Conservation (phyloP, 2,113 vertebrate genomes). For the Oenanthe melanoleuca region DNA sequence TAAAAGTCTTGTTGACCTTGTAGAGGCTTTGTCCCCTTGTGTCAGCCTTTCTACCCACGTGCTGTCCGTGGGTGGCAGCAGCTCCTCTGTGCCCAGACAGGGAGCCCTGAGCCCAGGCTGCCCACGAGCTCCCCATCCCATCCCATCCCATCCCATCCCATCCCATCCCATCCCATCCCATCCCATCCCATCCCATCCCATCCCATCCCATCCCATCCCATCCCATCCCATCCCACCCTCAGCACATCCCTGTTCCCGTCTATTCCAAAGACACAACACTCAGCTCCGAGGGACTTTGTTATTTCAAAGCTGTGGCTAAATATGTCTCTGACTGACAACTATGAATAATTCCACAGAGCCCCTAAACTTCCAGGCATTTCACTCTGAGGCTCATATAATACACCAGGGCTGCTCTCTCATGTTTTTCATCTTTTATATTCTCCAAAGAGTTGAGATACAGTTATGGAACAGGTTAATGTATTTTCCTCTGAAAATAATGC, state of each 20-base stretch:
- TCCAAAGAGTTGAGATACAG: conserved; percentile 23
- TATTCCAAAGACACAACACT: neutral
- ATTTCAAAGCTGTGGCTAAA: conserved; percentile 61
- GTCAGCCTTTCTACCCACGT: neutral
- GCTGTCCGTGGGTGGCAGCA: neutral
- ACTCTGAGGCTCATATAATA: neutral
- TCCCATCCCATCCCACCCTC: neutral
- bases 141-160: neutral
- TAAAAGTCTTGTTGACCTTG: neutral
- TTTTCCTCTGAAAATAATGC: conserved; percentile 59
- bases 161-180: no score
- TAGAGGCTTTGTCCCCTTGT: neutral
- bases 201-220: neutral
- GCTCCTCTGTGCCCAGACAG: neutral
- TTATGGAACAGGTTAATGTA: conserved; percentile 42
- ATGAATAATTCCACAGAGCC: conserved; percentile 55
- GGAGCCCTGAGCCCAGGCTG: neutral
- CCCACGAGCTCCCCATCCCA: rapidly evolving
- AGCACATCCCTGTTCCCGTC: neutral
- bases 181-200: neutral
- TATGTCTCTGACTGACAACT: conserved; percentile 47
- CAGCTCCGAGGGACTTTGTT: conserved; percentile 13
- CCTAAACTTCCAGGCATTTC: conserved; percentile 39
- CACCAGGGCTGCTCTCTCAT: conserved; percentile 8
- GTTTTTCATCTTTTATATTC: conserved; percentile 41